phyloP scores from a whole-genome alignment of 1,140 invertebrate species.

The Procambarus virginalis region DNA sequence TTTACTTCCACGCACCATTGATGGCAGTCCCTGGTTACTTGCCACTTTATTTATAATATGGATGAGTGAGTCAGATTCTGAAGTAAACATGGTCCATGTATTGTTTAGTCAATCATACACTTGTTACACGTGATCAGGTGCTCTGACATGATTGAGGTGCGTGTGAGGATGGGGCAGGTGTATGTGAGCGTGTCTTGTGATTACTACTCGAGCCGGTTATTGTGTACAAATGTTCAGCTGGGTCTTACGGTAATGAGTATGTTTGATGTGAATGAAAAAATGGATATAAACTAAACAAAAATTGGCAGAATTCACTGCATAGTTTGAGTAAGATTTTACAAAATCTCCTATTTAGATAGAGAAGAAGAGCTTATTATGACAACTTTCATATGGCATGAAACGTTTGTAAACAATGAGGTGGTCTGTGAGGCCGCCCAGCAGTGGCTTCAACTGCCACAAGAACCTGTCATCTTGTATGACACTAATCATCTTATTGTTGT shows the following conservation, averaged over 20 bases:
- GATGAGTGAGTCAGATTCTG: not conserved
- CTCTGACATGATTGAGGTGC: constrained; percentile 1
- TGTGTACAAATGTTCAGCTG: constrained; percentile 58
- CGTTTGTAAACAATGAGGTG: constrained; percentile 36
- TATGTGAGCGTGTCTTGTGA: constrained; percentile 24
- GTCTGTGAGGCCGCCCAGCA: constrained; percentile 38
- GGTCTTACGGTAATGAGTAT: constrained; percentile 41
- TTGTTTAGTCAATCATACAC: constrained; percentile 8
- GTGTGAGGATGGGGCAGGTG: constrained; percentile 31
- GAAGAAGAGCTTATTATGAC: constrained; percentile 44
- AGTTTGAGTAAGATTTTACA: constrained; percentile 13
- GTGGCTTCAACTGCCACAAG: constrained; percentile 4
- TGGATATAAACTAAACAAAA: not conserved
- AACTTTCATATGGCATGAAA: constrained; percentile 8
- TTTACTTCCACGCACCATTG: constrained; percentile 16
- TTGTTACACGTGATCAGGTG: constrained; percentile 2
- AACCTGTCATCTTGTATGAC: constrained; percentile 49
- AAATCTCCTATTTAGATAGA: constrained; percentile 16
- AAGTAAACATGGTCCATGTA: not conserved
- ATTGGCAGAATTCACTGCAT: constrained; percentile 11
- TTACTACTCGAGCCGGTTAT: constrained; percentile 29
- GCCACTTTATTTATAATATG: constrained; percentile 7
- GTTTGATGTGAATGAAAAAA: constrained; percentile 1
- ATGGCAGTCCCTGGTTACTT: constrained; percentile 8
- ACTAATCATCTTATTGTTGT: constrained; percentile 61